Evolutionary conservation across 2,888 invertebrate species (phyloP), one percentile per base, ranked within the genome.

Genomic region (Fragum whitleyi): DNA sequence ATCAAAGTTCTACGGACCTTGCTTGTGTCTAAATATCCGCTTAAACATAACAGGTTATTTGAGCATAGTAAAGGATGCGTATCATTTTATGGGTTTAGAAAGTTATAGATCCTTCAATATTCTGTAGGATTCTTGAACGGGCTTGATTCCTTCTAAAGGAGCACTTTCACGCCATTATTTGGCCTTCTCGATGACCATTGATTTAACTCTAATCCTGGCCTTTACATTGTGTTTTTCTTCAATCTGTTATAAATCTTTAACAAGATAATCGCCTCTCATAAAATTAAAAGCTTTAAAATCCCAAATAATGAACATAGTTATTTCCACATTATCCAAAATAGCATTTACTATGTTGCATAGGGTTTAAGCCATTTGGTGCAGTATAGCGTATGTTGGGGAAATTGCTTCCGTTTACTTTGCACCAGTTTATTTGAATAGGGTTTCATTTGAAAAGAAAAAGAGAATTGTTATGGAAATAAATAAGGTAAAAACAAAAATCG

Each of bases 61-160:
- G 5, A 36, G 9, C 5, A 47, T 5, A 5, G 5, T 5, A 9
- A 47, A n/a, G 47, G 47, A 14, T 5, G n/a, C 14, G n/a, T 47
- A 47, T 47, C 47, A 16, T 47, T n/a, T 47, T 47, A 47, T 47
- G 47, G 47, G 47, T 47, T 47, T 47, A 32, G 1, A 39, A n/a
- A 47, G 21, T 32, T 65, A 26, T 16, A 65, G 42, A 23, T n/a
- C 65, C 65, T 65, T 65, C 5, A 65, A 42, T 39, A n/a, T 42
- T 39, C 7, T 65, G 65, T 65, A 65, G 42, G 65, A 39, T n/a
- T 65, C 65, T 65, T 65, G 65, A 65, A n/a, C 65, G 23, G 65
- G 23, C 65, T 65, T 65, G 65, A 65, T 65, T 65, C 36, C 36
- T 65, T 19, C 1, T 62, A 62, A 65, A 65, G 65, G 7, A 65